A percentile compares a stretch with the other conserved stretches of the same genome.
Conservation (phyloP, 2,888 invertebrate species). For the Buathra laborator region DNA sequence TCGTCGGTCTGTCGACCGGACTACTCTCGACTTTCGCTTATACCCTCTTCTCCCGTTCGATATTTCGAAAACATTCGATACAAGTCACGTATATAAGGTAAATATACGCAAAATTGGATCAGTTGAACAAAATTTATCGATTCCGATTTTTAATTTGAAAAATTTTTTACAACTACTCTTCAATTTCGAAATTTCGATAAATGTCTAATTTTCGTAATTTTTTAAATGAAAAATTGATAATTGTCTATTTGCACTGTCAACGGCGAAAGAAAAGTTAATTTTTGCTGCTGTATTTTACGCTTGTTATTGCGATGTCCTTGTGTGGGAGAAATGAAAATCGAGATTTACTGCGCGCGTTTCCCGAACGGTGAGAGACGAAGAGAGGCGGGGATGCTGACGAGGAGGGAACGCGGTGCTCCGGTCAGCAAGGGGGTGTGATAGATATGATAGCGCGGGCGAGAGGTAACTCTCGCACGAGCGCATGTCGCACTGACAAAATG, state of each 20-base stretch:
- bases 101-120: not conserved
- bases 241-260: not conserved
- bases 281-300: not conserved
- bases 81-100: slow-evolving; percentile 32
- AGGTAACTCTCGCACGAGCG: slow-evolving; percentile 73
- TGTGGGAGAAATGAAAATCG: slow-evolving; percentile 51
- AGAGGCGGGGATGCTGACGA: slow-evolving; percentile 50
- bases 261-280: not conserved
- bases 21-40: slow-evolving; percentile 32
- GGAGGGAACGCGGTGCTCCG: slow-evolving; percentile 54
- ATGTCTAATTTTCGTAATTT: not conserved
- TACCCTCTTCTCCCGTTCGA: slow-evolving; percentile 1
- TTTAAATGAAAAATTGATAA: not conserved
- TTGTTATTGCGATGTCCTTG: not conserved
- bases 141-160: not conserved
- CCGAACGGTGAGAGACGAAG: slow-evolving; percentile 14
- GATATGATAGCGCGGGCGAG: slow-evolving; percentile 83
- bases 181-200: not conserved
- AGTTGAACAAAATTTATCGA: not conserved
- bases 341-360: slow-evolving; percentile 38
- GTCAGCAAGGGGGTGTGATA: slow-evolving; percentile 78
- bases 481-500: slow-evolving; percentile 85
- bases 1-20: slow-evolving; percentile 36
- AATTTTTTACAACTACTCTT: not conserved
- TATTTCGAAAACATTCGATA: slow-evolving; percentile 24